These are phyloP conservation scores for Eilema caniola DNA, from an alignment of 2,888 invertebrate genomes.

Conservation along the genomic window DNA sequence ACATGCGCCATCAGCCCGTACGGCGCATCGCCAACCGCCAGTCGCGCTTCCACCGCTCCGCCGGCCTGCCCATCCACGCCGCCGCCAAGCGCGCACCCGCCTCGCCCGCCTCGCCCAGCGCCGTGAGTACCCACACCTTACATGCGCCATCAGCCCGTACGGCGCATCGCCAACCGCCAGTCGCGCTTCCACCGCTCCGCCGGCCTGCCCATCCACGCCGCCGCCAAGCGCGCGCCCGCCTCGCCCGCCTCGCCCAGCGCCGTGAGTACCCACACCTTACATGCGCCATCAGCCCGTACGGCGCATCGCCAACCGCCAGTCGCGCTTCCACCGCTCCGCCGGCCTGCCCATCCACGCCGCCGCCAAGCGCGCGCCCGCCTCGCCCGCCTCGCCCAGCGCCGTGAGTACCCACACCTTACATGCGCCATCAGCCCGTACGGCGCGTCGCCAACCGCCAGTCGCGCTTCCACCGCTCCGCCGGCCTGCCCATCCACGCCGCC, in stretches of 20 bases:
- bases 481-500: slow-evolving; percentile 88
- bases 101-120: slow-evolving; percentile 47
- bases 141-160: too few relatives aligned
- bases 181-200: slow-evolving; percentile 98
- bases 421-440: too few relatives aligned
- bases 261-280: not conserved
- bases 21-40: slow-evolving; percentile 97
- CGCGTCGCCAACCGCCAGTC: slow-evolving; percentile 98
- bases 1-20: too few relatives aligned
- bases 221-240: slow-evolving; percentile 54
- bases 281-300: too few relatives aligned
- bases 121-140: not conserved
- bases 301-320: slow-evolving; percentile 97
- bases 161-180: slow-evolving; percentile 96
- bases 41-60: slow-evolving; percentile 98
- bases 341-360: slow-evolving; percentile 89
- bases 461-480: slow-evolving; percentile 98
- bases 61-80: slow-evolving; percentile 90
- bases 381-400: slow-evolving; percentile 43
- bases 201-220: slow-evolving; percentile 89
- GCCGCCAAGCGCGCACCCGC: slow-evolving; percentile 60
- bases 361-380: slow-evolving; percentile 54
- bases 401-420: not conserved
- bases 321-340: slow-evolving; percentile 98
- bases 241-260: slow-evolving; percentile 47